Percentiles rank a stretch among this genome's conserved stretches.
Conservation (phyloP, 2,888 invertebrate genomes). For the Caenorhabditis japonica region DNA sequence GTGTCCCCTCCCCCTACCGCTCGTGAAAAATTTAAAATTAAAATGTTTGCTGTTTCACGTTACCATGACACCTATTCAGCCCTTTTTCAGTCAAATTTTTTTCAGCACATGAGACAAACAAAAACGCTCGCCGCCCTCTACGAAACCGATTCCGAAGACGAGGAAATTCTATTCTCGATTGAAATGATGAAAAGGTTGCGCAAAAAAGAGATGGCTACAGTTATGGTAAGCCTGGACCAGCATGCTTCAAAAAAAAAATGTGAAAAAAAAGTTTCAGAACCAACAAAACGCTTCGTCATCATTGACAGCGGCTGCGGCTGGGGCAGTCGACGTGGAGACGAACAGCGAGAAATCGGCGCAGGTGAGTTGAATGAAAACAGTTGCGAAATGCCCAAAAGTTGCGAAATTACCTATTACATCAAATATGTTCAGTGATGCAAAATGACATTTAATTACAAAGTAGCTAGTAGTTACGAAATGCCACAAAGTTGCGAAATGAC, state of each 20-base stretch:
- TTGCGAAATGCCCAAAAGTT: too few species aligned
- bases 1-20: too few species aligned
- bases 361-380: slow-evolving; percentile 6
- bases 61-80: too few species aligned
- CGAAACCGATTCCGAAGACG: slow-evolving; percentile 53
- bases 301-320: neutral
- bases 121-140: slow-evolving; percentile 38
- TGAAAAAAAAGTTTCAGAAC: too few species aligned
- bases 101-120: slow-evolving; percentile 38
- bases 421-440: too few species aligned
- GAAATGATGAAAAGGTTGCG: slow-evolving; percentile 58
- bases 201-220: slow-evolving; percentile 29
- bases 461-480: neutral
- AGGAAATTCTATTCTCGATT: slow-evolving; percentile 59
- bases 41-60: too few species aligned
- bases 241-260: too few species aligned
- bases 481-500: neutral
- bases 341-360: slow-evolving; percentile 36
- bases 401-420: too few species aligned
- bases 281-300: neutral
- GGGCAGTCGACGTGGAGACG: slow-evolving; percentile 26
- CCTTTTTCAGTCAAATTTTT: neutral
- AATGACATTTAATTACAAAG: too few species aligned
- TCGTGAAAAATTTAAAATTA: too few species aligned
- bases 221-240: too few species aligned